Conservation (phyloP, 2,113 vertebrate genomes). For the Chroicocephalus ridibundus region DNA sequence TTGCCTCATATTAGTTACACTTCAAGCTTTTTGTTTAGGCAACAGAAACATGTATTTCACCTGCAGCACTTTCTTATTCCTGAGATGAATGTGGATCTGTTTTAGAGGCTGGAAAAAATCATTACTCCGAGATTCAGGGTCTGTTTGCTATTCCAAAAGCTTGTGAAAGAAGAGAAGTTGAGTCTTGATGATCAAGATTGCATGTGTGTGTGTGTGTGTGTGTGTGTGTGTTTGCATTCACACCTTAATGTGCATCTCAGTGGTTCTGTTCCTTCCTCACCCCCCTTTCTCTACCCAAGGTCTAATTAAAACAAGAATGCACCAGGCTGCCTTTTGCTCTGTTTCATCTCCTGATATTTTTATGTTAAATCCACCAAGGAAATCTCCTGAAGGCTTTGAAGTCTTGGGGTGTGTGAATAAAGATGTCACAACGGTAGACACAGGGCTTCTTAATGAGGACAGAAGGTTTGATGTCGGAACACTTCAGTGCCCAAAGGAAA, state of each 20-base stretch:
- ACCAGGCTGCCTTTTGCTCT: conserved; percentile 58
- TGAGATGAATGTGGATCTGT: not conserved
- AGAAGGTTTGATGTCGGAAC: conserved; percentile 75
- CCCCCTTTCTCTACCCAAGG: conserved; percentile 42
- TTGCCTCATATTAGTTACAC: conserved; percentile 6
- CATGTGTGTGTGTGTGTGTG: not conserved
- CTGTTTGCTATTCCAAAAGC: conserved; percentile 31
- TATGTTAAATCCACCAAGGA: conserved; percentile 79
- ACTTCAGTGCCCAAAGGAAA: conserved; percentile 69
- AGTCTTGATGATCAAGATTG: not conserved
- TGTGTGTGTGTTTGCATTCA: not conserved
- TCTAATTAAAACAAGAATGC: conserved; percentile 75
- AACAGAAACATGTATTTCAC: conserved; percentile 32
- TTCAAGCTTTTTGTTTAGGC: conserved; percentile 46
- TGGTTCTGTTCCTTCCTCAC: not conserved
- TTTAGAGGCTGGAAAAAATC: not conserved
- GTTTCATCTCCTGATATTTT: conserved; percentile 68
- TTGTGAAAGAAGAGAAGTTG: not conserved
- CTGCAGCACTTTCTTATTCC: not conserved
- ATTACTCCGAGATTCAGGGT: not conserved
- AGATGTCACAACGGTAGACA: conserved; percentile 78
- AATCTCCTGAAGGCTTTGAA: conserved; percentile 82
- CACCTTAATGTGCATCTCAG: not conserved
- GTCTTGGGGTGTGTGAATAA: conserved; percentile 75
- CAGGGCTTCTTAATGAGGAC: conserved; percentile 78